Evolutionary conservation across 2,888 invertebrate species (phyloP), one percentile per base, ranked within the genome.

Genomic region (Axea sp.): DNA sequence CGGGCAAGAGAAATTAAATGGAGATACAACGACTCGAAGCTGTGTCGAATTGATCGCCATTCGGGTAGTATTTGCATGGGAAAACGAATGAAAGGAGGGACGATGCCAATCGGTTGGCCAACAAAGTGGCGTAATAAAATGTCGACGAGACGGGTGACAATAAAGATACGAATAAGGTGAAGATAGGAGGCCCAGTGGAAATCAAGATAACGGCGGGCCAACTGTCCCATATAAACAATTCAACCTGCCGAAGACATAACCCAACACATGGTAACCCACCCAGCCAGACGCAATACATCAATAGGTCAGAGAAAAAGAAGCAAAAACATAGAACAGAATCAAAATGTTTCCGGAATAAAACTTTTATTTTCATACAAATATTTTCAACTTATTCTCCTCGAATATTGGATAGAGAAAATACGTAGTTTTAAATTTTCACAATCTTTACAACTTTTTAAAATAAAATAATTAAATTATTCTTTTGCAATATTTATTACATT

Each of bases 161-260:
- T 68, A 68, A 59, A 59, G 28, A 41, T 15, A 14, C 17, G 41
- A 55, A 55, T 33, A 43, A 53, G 45, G n/a, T 37, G 17, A 45
- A 62, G 53, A 60, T 62, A 62, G 49, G 62, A 64, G 71, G 62
- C 62, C 62, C 57, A 35, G 62, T 64, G 57, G 62, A 64, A 72
- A 72, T 72, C 71, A 72, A 41, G 55, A 43, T 64, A 57, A 71
- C 55, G 64, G 35, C 19, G 41, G 49, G 62, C 30, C 55, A 64
- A 71, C 43, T 57, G 60, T 45, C 45, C 31, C 28, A 41, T 53
- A 53, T 60, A 69, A 60, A 64, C 57, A 64, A 64, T 64, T 72
- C 49, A 57, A 45, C 64, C 47, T 22, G 41, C 28, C 35, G 43
- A 43, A 47, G 15, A 28, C 12, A 30, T 4, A 9, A 28, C 12